Evolutionary conservation across 2,113 vertebrate species (phyloP).

Genomic region (Leiothrix lutea): DNA sequence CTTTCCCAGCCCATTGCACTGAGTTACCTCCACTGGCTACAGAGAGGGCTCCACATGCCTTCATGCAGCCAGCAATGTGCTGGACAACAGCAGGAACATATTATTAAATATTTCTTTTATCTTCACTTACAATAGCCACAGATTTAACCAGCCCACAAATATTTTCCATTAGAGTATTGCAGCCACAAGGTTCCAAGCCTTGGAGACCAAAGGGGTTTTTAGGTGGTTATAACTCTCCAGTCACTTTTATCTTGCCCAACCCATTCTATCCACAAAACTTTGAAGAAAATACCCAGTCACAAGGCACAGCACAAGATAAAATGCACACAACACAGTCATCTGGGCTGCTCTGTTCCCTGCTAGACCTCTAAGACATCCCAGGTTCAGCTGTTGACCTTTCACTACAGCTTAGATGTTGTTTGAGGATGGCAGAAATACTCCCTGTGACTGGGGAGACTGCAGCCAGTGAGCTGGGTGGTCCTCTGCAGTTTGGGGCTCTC

Average conservation of each 20-base stretch:
- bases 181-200: background rate
- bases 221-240: background rate
- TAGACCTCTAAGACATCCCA: background rate
- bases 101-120: slow-evolving; percentile 53
- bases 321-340: background rate
- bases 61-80: background rate
- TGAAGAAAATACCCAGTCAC: background rate
- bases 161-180: background rate
- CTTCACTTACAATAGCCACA: slow-evolving; percentile 13
- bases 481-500: background rate
- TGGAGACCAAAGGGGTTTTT: background rate
- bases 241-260: background rate
- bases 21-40: slow-evolving; percentile 43
- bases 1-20: slow-evolving; percentile 1
- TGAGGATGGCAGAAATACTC: background rate
- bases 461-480: background rate
- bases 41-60: background rate
- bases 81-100: slow-evolving; percentile 38
- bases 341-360: background rate
- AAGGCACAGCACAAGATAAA: background rate
- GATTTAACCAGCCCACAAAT: background rate
- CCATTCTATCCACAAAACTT: background rate
- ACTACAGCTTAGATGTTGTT: background rate
- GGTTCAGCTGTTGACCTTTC: background rate
- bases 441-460: background rate